Conservation (phyloP, 2,888 invertebrate genomes). For the Hemicrepidius hirtus region DNA sequence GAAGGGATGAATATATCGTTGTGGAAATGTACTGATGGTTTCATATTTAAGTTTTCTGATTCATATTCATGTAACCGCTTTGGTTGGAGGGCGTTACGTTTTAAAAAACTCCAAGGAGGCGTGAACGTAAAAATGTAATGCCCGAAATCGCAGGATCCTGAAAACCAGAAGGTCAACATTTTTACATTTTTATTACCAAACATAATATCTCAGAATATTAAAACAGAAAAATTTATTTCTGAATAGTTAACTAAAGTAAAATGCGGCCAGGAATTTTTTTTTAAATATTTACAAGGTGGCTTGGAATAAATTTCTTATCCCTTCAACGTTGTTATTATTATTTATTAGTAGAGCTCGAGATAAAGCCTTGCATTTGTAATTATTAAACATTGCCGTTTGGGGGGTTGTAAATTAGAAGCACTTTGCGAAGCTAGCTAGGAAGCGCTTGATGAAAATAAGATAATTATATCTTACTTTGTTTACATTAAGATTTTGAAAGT, state of each 20-base stretch:
- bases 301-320: not conserved
- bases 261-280: too few species aligned
- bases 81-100: conserved; percentile 1
- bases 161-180: too few species aligned
- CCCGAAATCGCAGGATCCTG: too few species aligned
- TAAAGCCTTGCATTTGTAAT: conserved; percentile 6
- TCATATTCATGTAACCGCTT: conserved; percentile 13
- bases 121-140: not conserved
- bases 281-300: too few species aligned
- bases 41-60: conserved; percentile 23
- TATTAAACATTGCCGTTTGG: conserved; percentile 14
- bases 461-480: not conserved
- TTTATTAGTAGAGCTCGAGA: conserved; percentile 12
- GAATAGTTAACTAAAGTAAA: too few species aligned
- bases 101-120: conserved; percentile 6
- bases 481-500: not conserved
- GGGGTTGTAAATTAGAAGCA: conserved; percentile 8
- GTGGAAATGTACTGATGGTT: conserved; percentile 23
- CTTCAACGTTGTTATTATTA: not conserved
- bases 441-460: conserved; percentile 8
- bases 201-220: too few species aligned
- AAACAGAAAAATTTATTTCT: too few species aligned
- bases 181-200: too few species aligned
- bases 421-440: not conserved
- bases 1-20: not conserved